Base-by-base conservation (phyloP, 2,888 invertebrate genomes). In the Stegana nigrithorax region DNA sequence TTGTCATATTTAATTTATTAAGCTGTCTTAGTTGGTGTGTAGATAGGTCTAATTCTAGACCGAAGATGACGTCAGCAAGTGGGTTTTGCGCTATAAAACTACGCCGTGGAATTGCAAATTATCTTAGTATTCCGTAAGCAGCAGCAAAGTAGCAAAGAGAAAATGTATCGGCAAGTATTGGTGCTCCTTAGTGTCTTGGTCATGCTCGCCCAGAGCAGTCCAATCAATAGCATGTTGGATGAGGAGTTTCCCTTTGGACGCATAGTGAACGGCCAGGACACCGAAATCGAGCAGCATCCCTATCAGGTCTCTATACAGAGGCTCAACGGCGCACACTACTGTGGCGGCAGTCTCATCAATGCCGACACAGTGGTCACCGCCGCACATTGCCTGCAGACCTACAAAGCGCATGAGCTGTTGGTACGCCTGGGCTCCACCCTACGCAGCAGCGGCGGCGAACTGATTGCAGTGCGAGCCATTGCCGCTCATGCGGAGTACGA, bases 271-370 rank as follows among this genome's bases (percentile, higher is more conserved):
- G 88, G 88, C 10, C 73, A 73, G 17, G 65, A 70, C 17, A 84
- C 83, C 10, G 70, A 78, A 6, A 87, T 88, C 60, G 73, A 80
- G 23, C 71, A 73, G 1, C 83, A 83, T 67, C 87, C 88, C 7
- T 86, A 86, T 64, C 87, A 88, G 81, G 84, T 87, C 1, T 87
- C 87, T 0, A 64, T 88, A 12, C 83, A 83, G 64, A 78, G 69
- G 32, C 42, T 4, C 10, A 25, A 27, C 27, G 81, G 79, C 8
- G 64, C 57, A n/a, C 87, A 87, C 65, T 83, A 83, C 65, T 88
- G 88, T 60, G 88, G 88, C 26, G 87, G 86, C 27, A 84, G 85
- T n/a, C 75, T 87, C 50, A 79, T 87, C 65, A 71, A 67, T 8
- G 44, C 66, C 2, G 73, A 73, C 8, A 83, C 72, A 5, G 70